These are phyloP conservation scores for Brachionus angularis DNA, from an alignment of 1,140 invertebrate species.

Conservation along the genomic window DNA sequence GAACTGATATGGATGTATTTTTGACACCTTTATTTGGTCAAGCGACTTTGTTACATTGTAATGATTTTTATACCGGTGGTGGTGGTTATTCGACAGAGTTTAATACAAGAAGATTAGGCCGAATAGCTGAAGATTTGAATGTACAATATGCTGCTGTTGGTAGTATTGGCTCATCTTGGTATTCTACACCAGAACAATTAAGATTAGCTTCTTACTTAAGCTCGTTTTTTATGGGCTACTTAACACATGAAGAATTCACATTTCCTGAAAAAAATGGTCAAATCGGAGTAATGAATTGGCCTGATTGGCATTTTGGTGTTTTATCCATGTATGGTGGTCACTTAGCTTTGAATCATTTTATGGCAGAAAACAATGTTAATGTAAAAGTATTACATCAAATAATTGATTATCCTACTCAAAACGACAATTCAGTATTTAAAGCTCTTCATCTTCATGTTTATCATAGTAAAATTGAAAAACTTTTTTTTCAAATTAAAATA, in stretches of 20 bases:
- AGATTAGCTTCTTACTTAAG: background rate
- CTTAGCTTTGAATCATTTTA: background rate
- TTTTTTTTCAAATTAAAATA: no score
- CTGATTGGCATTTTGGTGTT: constrained; percentile 1
- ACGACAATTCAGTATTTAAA: background rate
- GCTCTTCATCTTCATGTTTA: background rate
- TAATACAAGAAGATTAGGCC: background rate
- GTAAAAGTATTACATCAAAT: background rate
- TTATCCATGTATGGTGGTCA: background rate
- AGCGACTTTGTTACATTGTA: background rate
- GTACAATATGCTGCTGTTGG: background rate
- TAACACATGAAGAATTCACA: background rate
- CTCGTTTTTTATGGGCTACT: background rate
- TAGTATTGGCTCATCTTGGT: background rate
- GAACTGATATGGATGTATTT: background rate
- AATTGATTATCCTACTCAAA: background rate
- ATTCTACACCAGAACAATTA: background rate
- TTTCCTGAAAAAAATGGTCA: background rate
- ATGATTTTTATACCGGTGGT: background rate
- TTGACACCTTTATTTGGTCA: background rate
- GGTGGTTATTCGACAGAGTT: background rate
- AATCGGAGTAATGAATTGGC: background rate
- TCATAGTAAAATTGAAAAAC: no score
- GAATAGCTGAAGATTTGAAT: background rate
- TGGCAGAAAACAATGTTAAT: background rate